Base-by-base conservation (phyloP, 92 coral and sea anemone genomes). In the Chrysogorgia sp. region DNA sequence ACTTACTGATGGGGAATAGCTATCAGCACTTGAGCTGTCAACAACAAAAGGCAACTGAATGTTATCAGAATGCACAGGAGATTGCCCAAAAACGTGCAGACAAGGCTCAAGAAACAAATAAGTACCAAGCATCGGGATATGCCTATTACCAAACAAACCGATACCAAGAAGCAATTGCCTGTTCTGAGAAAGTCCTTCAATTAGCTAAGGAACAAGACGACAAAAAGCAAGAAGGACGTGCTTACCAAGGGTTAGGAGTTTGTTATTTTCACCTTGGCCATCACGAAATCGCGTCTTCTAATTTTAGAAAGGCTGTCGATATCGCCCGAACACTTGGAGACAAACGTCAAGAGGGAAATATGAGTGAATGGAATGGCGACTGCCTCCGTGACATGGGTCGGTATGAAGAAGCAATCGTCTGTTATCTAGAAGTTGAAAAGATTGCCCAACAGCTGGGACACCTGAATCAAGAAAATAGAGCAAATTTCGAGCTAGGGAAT, bases 401-500 rank as follows among this genome's bases (percentile, higher is more conserved):
- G 41, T 58, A 65, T 21, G 34, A 67, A 22, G 47, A 43, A 66
- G 70, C 79, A 30, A 21, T 84, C 40, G 41, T 10, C 32, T 40
- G 15, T 29, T 47, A 49, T 24, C 45, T 34, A 56, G 57, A 77
- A 50, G 87, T 66, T 10, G 63, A 63, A 25, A 32, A 84, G 35
- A 84, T 78, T 52, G 26, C 66, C 13, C 26, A 60, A 4, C 29
- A 47, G 59, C 2, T 47, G 17, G 74, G 61, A 13, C 77, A 83
- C 77, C 62, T 52, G 50, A 70, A 60, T 4, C 75, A 72, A 29
- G 84, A 83, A 68, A 77, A 68, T 13, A 52, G 35, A 57, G 63
- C 85, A 10, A 79, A 47, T 40, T 65, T 35, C 67, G 79, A 67
- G 70, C 40, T 84, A 20, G 84, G 88, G 20, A 77, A 58, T 33